Base-by-base conservation (phyloP, 2,797 vertebrate species). In the Megalops cyprinoides region DNA sequence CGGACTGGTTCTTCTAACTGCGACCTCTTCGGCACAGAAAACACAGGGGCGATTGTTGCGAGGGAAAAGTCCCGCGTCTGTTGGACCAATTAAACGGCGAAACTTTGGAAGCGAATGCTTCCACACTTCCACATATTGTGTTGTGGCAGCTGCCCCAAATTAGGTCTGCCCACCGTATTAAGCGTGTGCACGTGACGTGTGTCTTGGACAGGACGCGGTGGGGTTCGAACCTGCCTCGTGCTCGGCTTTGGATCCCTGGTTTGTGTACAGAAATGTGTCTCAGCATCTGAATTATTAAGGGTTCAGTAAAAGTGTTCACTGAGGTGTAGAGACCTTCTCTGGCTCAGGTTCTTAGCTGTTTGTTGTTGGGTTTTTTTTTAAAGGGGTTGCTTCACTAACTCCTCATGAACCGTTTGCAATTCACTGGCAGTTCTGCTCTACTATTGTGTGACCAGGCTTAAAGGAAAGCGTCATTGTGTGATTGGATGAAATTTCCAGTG, bases 41-140 rank as follows among this genome's bases (percentile, higher is more conserved):
- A 84, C 85, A 92, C 89, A 88, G 82, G 82, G 81, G 79, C 74
- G 37, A 82, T 85, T 79, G 90, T 91, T 90, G 86, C 89, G 83
- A 80, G 67, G 80, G 67, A 67, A 82, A 83, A 88, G 79, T 84
- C 87, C 77, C 4, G 25, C 79, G 79, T 87, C 83, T 88, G 87
- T 91, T 89, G 80, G 83, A 82, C 86, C 87, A 88, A 85, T 92
- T 90, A 90, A 84, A 89, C 82, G 12, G 74, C 14, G 81, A 85
- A 74, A 75, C 79, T 58, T 75, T 77, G 77, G 60, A 81, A 85
- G 81, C 84, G 82, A 87, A 1, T 81, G 75, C 58, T 86, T 89
- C 49, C 31, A 90, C 87, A 88, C 88, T 90, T 93, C 88, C 88
- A 83, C 85, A 80, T 86, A 90, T 91, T 92, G 89, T 93, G 78